Percentiles rank a stretch among this genome's conserved stretches.
These are phyloP conservation scores for Allolobophora icterica DNA, from an alignment of 2,888 invertebrate species.

Conservation along the genomic window DNA sequence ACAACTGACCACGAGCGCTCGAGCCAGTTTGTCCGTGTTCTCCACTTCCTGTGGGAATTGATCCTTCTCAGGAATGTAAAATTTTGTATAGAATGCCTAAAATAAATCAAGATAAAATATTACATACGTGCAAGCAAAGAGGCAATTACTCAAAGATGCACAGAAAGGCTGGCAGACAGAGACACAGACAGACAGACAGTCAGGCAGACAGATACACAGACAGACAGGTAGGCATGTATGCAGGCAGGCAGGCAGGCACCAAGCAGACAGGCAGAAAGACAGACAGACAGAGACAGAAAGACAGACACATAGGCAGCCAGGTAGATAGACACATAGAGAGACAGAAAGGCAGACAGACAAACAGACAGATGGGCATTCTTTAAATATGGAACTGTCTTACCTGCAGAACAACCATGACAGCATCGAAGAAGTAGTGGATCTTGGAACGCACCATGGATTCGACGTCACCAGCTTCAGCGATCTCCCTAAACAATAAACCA, in stretches of 20 bases:
- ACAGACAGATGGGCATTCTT: not conserved
- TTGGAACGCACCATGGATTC: conserved; percentile 57
- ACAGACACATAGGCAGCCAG: too few relatives aligned
- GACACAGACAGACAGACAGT: too few relatives aligned
- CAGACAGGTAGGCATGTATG: too few relatives aligned
- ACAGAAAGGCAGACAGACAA: too few relatives aligned
- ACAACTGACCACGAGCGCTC: conserved; percentile 57
- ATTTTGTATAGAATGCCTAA: conserved; percentile 62
- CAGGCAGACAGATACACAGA: too few relatives aligned
- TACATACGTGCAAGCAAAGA: not conserved
- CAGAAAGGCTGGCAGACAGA: too few relatives aligned
- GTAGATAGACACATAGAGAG: too few relatives aligned
- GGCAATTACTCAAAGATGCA: too few relatives aligned
- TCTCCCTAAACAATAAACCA: conserved; percentile 42
- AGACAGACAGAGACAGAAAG: not conserved
- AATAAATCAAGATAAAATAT: conserved; percentile 19
- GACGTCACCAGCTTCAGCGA: conserved; percentile 42
- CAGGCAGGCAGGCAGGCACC: too few relatives aligned
- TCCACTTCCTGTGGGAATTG: conserved; percentile 61
- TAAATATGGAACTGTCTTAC: conserved; percentile 36
- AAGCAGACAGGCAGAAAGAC: too few relatives aligned
- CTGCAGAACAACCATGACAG: conserved; percentile 61
- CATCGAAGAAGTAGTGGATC: conserved; percentile 63
- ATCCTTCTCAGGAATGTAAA: conserved; percentile 62
- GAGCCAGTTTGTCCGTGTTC: conserved; percentile 62